A percentile compares a stretch with the other conserved stretches of the same genome.
These are phyloP conservation scores for Arge pagana DNA, from an alignment of 2,888 invertebrate genomes.

Conservation along the genomic window DNA sequence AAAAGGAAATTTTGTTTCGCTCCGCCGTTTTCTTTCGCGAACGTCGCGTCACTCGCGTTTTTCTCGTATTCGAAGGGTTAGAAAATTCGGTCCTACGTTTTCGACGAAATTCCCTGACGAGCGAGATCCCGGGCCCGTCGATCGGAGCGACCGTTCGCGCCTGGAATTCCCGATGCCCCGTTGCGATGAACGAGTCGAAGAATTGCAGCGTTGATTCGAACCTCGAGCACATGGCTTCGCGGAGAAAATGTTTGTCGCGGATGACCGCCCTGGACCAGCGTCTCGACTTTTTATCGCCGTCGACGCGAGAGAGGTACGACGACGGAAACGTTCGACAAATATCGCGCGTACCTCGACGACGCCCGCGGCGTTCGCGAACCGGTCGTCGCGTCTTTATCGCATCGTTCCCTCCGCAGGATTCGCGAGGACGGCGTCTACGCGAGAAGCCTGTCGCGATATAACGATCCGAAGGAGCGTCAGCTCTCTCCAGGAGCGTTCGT, in stretches of 20 bases:
- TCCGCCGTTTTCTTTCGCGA: too few species aligned
- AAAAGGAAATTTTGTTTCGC: too few species aligned
- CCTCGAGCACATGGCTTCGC: not conserved
- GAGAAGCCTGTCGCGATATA: conserved; percentile 12
- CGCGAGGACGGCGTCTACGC: conserved; percentile 14
- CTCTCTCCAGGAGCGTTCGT: conserved; percentile 6
- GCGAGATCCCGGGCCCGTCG: too few species aligned
- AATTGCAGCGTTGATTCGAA: too few species aligned
- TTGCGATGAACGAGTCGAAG: too few species aligned
- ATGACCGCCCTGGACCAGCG: conserved; percentile 4
- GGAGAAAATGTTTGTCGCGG: not conserved
- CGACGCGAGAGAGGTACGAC: conserved; percentile 10
- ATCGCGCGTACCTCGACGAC: not conserved
- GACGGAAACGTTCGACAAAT: not conserved
- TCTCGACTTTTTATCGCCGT: not conserved
- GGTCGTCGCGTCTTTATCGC: not conserved
- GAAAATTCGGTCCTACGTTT: too few species aligned
- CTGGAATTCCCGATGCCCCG: too few species aligned
- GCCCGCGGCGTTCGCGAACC: not conserved
- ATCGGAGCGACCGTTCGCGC: too few species aligned
- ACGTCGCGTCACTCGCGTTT: too few species aligned
- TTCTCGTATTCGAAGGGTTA: too few species aligned
- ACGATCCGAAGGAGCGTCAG: conserved; percentile 9
- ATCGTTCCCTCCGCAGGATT: not conserved
- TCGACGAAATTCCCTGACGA: too few species aligned